phyloP scores from a whole-genome alignment of 2,113 vertebrate species.

The Holacanthus passer region DNA sequence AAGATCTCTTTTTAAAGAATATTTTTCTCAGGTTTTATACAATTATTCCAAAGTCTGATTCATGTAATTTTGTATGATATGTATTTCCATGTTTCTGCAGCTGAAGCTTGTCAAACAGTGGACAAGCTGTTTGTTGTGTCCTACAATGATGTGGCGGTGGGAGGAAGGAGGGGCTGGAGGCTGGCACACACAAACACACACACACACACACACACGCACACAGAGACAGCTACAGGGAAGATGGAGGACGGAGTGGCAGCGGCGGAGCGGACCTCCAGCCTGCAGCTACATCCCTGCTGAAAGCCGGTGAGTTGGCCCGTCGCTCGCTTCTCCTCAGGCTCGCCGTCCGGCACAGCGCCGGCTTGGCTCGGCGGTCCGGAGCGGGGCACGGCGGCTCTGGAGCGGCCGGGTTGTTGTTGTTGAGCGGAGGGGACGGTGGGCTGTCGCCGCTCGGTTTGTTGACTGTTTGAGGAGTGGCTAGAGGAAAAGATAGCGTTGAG shows the following conservation, averaged over 20 bases:
- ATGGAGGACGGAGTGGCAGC: conserved; percentile 76
- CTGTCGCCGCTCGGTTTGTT: neutral
- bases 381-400: neutral
- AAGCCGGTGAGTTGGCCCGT: conserved; percentile 72
- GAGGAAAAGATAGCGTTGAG: conserved; percentile 7
- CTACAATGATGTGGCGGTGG: conserved; percentile 23
- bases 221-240: conserved; percentile 64
- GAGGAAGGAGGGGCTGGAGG: conserved; percentile 38
- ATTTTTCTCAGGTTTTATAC: too few relatives aligned
- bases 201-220: neutral
- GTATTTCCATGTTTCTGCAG: too few relatives aligned
- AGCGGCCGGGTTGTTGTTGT: neutral
- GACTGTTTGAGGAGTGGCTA: conserved; percentile 43
- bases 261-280: conserved; percentile 59
- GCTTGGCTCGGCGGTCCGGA: neutral
- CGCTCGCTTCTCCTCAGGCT: too few relatives aligned
- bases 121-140: conserved; percentile 3
- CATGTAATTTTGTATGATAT: neutral
- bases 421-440: neutral
- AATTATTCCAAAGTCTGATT: neutral
- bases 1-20: too few relatives aligned
- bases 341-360: neutral
- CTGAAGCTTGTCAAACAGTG: too few relatives aligned
- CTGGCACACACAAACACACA: neutral
- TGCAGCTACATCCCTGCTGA: conserved; percentile 45